phyloP scores from a whole-genome alignment of 2,797 vertebrate species.

The Emydoidea blandingii region DNA sequence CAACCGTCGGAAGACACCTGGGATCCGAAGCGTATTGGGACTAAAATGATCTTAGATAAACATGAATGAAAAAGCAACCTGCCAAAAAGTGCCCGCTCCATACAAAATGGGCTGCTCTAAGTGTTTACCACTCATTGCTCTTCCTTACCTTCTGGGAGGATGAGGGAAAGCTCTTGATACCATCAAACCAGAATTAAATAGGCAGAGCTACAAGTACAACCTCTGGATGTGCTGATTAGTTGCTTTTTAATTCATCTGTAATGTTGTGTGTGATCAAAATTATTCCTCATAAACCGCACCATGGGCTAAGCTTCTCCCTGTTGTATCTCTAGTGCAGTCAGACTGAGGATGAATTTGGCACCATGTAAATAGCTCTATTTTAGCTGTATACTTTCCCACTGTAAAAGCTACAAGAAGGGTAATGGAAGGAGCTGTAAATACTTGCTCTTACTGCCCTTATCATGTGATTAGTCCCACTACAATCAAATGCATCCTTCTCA shows the following conservation, averaged over 20 bases:
- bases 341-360: neutral
- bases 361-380: neutral
- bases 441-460: neutral
- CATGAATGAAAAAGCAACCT: neutral
- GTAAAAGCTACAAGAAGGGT: neutral
- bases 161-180: neutral
- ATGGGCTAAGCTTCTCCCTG: neutral
- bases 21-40: neutral
- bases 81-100: neutral
- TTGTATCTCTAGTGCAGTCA: neutral
- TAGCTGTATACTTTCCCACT: neutral
- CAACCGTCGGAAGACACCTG: neutral
- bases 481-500: conserved; percentile 47
- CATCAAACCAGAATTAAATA: neutral
- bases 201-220: neutral
- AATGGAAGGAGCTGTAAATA: neutral
- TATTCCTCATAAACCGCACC: neutral
- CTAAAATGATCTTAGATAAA: neutral
- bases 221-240: neutral
- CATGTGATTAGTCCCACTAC: neutral
- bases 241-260: conserved; percentile 34
- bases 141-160: neutral
- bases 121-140: neutral
- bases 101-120: neutral
- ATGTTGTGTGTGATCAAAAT: neutral